Evolutionary conservation across 2,113 vertebrate genomes (phyloP).

Genomic region (Xenus cinereus): DNA sequence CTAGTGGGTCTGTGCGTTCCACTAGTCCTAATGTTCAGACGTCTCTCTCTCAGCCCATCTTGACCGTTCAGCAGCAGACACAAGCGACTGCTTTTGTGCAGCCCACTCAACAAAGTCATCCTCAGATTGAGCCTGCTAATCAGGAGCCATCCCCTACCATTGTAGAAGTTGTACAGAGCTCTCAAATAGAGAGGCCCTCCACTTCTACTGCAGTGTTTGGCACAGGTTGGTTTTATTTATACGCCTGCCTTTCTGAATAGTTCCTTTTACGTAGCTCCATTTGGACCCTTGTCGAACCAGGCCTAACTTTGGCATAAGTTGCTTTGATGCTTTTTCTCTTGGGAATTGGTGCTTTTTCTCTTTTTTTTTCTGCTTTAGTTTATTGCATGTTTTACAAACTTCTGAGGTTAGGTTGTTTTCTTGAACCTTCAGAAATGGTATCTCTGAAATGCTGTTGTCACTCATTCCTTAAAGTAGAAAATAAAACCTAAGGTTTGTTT

Average conservation of each 20-base stretch:
- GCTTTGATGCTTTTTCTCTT: background rate
- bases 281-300: background rate
- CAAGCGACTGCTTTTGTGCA: conserved; percentile 97
- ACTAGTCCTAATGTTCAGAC: conserved; percentile 95
- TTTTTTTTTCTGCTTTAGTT: background rate
- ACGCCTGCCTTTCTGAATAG: background rate
- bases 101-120: conserved; percentile 91
- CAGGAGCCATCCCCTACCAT: conserved; percentile 84
- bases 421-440: background rate
- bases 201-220: conserved; percentile 90
- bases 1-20: conserved; percentile 95
- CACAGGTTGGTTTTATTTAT: conserved; percentile 78
- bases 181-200: conserved; percentile 90
- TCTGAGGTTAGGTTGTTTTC: background rate
- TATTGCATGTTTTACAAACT: background rate
- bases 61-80: conserved; percentile 88
- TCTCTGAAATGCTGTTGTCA: background rate
- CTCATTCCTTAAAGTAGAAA: background rate
- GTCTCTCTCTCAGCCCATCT: conserved; percentile 83
- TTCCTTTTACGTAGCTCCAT: background rate
- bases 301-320: background rate
- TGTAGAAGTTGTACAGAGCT: conserved; percentile 87
- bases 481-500: background rate
- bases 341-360: background rate
- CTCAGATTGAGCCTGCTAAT: conserved; percentile 83